Percentiles rank a stretch among this genome's conserved stretches.
These are phyloP conservation scores for Lasiurus cinereus DNA, from an alignment of 2,113 vertebrate species.

Conservation along the genomic window DNA sequence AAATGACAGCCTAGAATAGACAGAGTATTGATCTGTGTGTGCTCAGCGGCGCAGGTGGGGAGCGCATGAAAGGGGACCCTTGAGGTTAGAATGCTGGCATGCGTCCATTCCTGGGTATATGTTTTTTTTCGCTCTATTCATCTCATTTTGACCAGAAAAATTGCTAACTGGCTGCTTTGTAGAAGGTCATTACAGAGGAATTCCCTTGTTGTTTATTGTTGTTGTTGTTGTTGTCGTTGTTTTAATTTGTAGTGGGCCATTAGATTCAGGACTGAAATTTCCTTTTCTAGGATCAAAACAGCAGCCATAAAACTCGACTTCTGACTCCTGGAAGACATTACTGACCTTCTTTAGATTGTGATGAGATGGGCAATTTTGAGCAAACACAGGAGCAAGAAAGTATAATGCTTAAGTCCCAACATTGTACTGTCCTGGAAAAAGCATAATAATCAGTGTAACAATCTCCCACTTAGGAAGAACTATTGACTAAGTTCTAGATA, in stretches of 20 bases:
- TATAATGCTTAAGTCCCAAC: not conserved
- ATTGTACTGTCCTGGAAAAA: not conserved
- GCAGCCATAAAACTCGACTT: not conserved
- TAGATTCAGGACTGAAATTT: not conserved
- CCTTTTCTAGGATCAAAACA: not conserved
- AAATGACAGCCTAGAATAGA: slow-evolving; percentile 67
- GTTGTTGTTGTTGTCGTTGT: not conserved
- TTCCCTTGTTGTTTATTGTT: not conserved
- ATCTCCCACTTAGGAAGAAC: not conserved
- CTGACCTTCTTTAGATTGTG: not conserved
- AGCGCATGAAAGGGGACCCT: slow-evolving; percentile 67
- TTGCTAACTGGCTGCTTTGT: slow-evolving; percentile 70
- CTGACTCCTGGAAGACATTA: not conserved
- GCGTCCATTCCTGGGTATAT: slow-evolving; percentile 36
- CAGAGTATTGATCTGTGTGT: slow-evolving; percentile 76
- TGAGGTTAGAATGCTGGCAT: slow-evolving; percentile 67
- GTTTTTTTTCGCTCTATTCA: slow-evolving; percentile 65
- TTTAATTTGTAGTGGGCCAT: not conserved
- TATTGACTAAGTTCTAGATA: not conserved
- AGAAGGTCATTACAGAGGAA: slow-evolving; percentile 45
- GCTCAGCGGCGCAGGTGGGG: slow-evolving; percentile 63
- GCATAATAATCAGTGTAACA: not conserved
- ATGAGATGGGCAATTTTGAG: not conserved
- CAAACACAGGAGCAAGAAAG: not conserved
- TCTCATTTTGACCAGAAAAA: slow-evolving; percentile 62